A percentile compares a stretch with the other conserved stretches of the same genome.
phyloP scores from a whole-genome alignment of 92 coral and sea anemone species.

The Epizoanthus ramosus region DNA sequence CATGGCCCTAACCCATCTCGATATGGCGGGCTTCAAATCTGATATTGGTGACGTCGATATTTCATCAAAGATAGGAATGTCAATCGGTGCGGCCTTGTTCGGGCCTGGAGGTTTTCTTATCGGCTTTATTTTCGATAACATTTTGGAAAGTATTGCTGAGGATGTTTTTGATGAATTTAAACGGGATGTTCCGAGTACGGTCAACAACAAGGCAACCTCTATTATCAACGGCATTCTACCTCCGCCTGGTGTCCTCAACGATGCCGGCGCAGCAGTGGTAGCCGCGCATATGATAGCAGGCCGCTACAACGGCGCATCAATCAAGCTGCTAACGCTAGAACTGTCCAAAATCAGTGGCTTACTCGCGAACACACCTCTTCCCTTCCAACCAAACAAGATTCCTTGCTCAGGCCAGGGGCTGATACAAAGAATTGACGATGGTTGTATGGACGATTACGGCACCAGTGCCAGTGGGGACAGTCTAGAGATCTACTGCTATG shows the following conservation, averaged over 20 bases:
- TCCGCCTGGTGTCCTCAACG: conserved; percentile 25
- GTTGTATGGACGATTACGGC: conserved; percentile 47
- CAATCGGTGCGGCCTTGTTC: conserved; percentile 32
- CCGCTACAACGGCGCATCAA: not conserved
- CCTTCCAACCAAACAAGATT: conserved; percentile 45
- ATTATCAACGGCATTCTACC: conserved; percentile 27
- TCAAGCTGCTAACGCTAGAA: conserved; percentile 45
- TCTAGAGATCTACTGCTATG: conserved; percentile 43
- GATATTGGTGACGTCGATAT: conserved; percentile 34
- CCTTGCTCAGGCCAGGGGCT: conserved; percentile 46
- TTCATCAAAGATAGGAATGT: conserved; percentile 13
- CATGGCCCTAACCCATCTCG: conserved; percentile 43
- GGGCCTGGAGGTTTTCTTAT: conserved; percentile 31
- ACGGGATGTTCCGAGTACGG: not conserved
- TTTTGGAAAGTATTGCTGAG: conserved; percentile 5
- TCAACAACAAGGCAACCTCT: conserved; percentile 24
- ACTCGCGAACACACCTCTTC: conserved; percentile 33
- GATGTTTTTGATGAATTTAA: not conserved
- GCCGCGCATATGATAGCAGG: conserved; percentile 39
- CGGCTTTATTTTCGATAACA: conserved; percentile 11
- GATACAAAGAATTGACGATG: conserved; percentile 37
- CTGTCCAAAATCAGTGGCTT: conserved; percentile 44
- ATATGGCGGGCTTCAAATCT: conserved; percentile 29
- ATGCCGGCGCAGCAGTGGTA: conserved; percentile 35
- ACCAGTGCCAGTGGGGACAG: conserved; percentile 28